Evolutionary conservation across 2,888 invertebrate genomes (phyloP).

Genomic region (Catotricha subobsoleta): DNA sequence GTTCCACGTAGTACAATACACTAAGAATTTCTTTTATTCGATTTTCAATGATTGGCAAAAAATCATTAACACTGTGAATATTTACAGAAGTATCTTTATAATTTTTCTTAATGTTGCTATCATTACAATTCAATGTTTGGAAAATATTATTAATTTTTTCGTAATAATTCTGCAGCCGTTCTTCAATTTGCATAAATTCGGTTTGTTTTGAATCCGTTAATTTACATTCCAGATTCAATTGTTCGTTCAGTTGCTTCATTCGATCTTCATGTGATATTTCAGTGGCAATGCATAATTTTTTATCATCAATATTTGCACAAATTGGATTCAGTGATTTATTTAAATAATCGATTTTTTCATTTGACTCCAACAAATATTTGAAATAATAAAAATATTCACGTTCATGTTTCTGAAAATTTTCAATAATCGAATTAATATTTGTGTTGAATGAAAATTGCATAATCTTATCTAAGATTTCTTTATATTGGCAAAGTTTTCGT

Average conservation of each 20-base stretch:
- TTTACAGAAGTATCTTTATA: constrained; percentile 40
- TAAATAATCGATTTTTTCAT: constrained; percentile 24
- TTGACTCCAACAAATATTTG: constrained; percentile 26
- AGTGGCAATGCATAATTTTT: constrained; percentile 19
- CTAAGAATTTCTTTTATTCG: constrained; percentile 36
- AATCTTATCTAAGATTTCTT: constrained; percentile 18
- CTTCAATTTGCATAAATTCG: neutral
- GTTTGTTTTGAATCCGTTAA: neutral
- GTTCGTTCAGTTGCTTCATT: neutral
- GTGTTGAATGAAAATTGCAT: constrained; percentile 11
- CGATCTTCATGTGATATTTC: neutral
- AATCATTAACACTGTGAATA: constrained; percentile 35
- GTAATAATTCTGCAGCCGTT: neutral
- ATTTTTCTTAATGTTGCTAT: constrained; percentile 32
- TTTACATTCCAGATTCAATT: neutral
- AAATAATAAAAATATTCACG: constrained; percentile 27
- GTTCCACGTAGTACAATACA: constrained; percentile 28
- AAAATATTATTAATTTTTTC: constrained; percentile 14
- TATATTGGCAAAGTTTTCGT: constrained; percentile 22
- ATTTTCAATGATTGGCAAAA: constrained; percentile 33
- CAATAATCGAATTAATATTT: constrained; percentile 20
- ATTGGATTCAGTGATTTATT: constrained; percentile 22
- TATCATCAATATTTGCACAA: constrained; percentile 19
- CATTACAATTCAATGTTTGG: constrained; percentile 33
- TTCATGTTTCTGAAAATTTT: constrained; percentile 26